Evolutionary conservation across 2,888 invertebrate genomes (phyloP).

Genomic region (Tachina lurida): DNA sequence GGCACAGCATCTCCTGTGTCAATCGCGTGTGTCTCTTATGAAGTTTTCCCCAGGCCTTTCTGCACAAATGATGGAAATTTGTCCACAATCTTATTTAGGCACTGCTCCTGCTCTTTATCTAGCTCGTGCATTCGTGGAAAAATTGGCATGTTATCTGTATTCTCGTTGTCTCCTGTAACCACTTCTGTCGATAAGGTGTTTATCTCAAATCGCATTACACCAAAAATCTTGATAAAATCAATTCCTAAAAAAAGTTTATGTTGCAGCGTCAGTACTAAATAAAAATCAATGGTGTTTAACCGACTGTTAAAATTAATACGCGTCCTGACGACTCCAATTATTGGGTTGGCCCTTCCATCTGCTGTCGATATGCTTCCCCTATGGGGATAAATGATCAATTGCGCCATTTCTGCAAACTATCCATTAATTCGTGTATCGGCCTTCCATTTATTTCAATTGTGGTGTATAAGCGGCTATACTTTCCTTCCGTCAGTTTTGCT

Average conservation of each 20-base stretch:
- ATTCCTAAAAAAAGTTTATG: slow-evolving; percentile 45
- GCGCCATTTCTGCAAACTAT: not conserved
- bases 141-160: not conserved
- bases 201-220: not conserved
- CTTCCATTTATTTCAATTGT: too few species aligned
- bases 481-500: too few species aligned
- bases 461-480: too few species aligned
- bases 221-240: slow-evolving; percentile 28
- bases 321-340: slow-evolving; percentile 37
- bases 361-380: slow-evolving; percentile 7
- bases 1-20: too few species aligned
- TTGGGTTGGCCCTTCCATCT: slow-evolving; percentile 10
- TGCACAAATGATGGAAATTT: not conserved
- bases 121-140: not conserved
- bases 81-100: not conserved
- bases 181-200: not conserved
- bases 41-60: slow-evolving; percentile 6
- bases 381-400: not conserved
- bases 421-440: too few species aligned
- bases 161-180: not conserved
- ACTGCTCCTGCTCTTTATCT: not conserved
- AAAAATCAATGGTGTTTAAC: slow-evolving; percentile 33
- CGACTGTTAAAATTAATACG: slow-evolving; percentile 18
- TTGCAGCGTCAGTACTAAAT: slow-evolving; percentile 38
- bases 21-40: too few species aligned